These are phyloP conservation scores for Podotricha telesiphe DNA, from an alignment of 2,888 invertebrate species.

Conservation along the genomic window DNA sequence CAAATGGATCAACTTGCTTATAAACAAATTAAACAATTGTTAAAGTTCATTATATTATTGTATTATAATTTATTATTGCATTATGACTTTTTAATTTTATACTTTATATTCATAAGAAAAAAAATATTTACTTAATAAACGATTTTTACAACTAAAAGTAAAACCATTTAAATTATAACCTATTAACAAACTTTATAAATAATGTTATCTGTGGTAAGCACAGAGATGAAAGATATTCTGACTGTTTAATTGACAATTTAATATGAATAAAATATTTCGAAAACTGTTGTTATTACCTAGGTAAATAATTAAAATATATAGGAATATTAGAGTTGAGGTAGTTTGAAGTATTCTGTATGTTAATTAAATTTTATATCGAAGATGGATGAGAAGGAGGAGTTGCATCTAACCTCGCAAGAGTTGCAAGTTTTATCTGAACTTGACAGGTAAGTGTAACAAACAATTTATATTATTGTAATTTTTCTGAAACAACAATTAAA, in stretches of 20 bases:
- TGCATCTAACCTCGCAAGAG: slow-evolving; percentile 91
- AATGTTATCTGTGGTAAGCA: background rate
- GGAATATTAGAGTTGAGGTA: background rate
- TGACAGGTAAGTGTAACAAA: slow-evolving; percentile 86
- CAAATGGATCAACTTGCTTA: no score
- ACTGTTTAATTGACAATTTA: slow-evolving; percentile 12
- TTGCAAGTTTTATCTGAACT: slow-evolving; percentile 93
- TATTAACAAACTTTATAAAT: background rate
- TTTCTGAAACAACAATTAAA: background rate
- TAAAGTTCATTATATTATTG: no score
- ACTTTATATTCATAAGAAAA: no score
- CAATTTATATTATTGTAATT: slow-evolving; percentile 33
- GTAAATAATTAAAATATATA: slow-evolving; percentile 9
- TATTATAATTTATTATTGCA: no score
- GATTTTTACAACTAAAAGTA: no score
- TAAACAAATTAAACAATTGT: no score
- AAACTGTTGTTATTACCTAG: slow-evolving; percentile 8
- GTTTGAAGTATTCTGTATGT: slow-evolving; percentile 26
- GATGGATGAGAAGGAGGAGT: slow-evolving; percentile 86
- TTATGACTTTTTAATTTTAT: no score
- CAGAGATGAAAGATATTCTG: slow-evolving; percentile 2
- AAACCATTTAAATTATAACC: no score
- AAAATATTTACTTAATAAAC: no score
- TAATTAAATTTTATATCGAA: slow-evolving; percentile 17
- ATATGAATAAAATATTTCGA: slow-evolving; percentile 15